Conservation (phyloP, 2,888 invertebrate species). For the Metopia argyrocephala region DNA sequence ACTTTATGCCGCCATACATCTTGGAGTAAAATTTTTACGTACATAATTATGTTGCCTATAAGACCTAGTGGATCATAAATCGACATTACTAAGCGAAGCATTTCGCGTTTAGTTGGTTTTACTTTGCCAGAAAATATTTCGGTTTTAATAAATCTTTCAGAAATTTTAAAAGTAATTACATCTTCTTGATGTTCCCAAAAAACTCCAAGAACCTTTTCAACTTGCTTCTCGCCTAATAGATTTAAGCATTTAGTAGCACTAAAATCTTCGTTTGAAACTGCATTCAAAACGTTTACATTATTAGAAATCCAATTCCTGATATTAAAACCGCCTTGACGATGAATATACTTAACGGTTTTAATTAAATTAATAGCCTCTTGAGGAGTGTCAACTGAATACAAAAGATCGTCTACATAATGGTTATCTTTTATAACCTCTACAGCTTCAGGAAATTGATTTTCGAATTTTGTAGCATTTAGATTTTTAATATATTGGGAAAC, state of each 20-base stretch:
- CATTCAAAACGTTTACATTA: no score
- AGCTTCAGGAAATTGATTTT: no score
- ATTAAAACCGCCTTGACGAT: not conserved
- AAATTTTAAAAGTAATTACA: slow-evolving; percentile 16
- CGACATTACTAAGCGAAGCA: slow-evolving; percentile 17
- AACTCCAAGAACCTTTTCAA: no score
- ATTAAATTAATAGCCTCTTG: not conserved
- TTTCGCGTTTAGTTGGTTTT: slow-evolving; percentile 7
- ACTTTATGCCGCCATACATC: slow-evolving; percentile 20
- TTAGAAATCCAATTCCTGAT: not conserved
- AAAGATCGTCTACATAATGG: no score
- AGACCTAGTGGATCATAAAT: slow-evolving; percentile 14
- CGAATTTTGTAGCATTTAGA: no score
- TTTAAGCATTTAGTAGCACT: no score
- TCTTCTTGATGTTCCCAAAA: no score
- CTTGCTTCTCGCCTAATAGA: no score
- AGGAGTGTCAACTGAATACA: no score
- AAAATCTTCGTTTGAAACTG: no score
- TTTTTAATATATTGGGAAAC: no score
- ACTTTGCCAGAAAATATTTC: not conserved
- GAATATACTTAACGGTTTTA: not conserved
- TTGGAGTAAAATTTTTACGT: slow-evolving; percentile 12
- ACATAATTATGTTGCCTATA: slow-evolving; percentile 12
- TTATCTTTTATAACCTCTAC: no score
- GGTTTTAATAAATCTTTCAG: not conserved